Evolutionary conservation across 1,140 invertebrate species (phyloP).

Genomic region (Bombus breviceps): DNA sequence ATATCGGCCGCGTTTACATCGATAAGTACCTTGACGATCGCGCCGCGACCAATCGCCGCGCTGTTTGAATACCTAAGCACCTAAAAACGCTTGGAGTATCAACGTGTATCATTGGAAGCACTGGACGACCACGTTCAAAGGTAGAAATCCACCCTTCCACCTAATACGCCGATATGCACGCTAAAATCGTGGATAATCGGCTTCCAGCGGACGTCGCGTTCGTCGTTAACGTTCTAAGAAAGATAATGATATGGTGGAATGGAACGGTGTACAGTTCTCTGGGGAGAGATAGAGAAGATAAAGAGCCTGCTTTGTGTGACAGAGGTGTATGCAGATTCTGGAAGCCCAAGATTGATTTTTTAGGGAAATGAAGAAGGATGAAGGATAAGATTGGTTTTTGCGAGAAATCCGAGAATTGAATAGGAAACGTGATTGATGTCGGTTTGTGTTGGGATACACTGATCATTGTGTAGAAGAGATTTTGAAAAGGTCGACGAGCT

Average conservation of each 20-base stretch:
- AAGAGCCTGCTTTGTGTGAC: not conserved
- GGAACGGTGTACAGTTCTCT: not conserved
- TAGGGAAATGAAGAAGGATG: too few relatives aligned
- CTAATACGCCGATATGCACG: not conserved
- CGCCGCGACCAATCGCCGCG: not conserved
- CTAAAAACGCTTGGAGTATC: not conserved
- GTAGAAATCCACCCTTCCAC: too few relatives aligned
- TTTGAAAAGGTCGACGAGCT: too few relatives aligned
- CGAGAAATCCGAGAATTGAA: too few relatives aligned
- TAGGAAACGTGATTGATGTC: too few relatives aligned
- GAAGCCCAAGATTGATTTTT: too few relatives aligned
- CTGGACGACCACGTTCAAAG: not conserved
- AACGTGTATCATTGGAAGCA: not conserved
- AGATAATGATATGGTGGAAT: not conserved
- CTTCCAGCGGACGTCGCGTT: not conserved
- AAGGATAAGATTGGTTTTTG: too few relatives aligned
- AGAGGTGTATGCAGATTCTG: not conserved
- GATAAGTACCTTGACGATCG: slow-evolving; percentile 47
- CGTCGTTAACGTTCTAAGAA: not conserved
- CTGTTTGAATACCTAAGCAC: slow-evolving; percentile 37
- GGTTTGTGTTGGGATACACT: too few relatives aligned
- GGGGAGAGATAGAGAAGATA: not conserved
- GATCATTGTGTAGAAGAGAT: too few relatives aligned
- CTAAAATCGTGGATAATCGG: not conserved
- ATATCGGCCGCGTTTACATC: slow-evolving; percentile 55